These are phyloP conservation scores for Albula goreensis DNA, from an alignment of 2,113 vertebrate species.

Conservation along the genomic window DNA sequence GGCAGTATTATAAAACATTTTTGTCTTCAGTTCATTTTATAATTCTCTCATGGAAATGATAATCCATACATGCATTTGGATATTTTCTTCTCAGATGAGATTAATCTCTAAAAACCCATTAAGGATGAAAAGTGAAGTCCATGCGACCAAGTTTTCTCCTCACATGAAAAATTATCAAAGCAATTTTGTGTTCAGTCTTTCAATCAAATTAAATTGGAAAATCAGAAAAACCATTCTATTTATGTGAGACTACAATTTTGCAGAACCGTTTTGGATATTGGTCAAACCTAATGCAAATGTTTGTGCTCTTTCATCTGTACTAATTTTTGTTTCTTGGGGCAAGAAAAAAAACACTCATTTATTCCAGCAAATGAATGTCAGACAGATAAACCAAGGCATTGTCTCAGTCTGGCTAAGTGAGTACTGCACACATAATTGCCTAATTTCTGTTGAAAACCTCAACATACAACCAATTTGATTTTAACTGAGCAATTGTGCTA, in stretches of 20 bases:
- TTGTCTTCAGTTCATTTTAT: not conserved
- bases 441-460: not conserved
- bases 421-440: not conserved
- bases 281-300: not conserved
- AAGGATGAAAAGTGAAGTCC: too few relatives aligned
- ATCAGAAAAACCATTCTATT: not conserved
- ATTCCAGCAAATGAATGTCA: not conserved
- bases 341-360: not conserved
- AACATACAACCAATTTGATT: not conserved
- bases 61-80: not conserved
- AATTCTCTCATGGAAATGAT: not conserved
- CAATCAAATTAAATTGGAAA: not conserved
- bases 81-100: too few relatives aligned
- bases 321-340: not conserved
- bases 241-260: not conserved
- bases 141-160: too few relatives aligned
- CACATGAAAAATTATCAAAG: not conserved
- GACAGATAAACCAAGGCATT: not conserved
- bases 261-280: not conserved
- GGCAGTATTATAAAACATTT: too few relatives aligned
- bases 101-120: too few relatives aligned
- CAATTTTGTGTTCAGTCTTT: not conserved
- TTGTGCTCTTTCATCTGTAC: not conserved
- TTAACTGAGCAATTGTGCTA: not conserved
- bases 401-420: not conserved